Conservation (phyloP, 2,113 vertebrate species). For the Chaetops frenatus region DNA sequence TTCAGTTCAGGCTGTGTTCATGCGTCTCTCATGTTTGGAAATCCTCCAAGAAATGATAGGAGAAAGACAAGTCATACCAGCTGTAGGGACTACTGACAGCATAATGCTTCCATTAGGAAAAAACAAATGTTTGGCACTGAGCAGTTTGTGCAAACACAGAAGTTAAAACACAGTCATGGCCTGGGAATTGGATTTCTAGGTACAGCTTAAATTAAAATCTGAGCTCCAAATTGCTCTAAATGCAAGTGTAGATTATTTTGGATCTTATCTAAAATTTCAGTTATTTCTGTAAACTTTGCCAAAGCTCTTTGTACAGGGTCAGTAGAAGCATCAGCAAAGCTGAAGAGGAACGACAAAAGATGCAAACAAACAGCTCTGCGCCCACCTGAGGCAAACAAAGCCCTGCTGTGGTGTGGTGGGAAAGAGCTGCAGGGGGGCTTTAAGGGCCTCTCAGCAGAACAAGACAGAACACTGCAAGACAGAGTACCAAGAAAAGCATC, state of each 20-base stretch:
- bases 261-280: background rate
- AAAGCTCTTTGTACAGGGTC: background rate
- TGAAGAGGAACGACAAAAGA: background rate
- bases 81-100: background rate
- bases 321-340: background rate
- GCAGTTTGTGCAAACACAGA: background rate
- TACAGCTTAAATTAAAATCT: background rate
- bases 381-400: background rate
- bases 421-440: background rate
- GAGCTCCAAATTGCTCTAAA: background rate
- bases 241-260: background rate
- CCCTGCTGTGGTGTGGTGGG: background rate
- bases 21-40: background rate
- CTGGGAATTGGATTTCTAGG: background rate
- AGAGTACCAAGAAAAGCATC: background rate
- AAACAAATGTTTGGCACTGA: background rate
- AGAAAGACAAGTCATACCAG: background rate
- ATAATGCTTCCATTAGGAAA: background rate
- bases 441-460: background rate
- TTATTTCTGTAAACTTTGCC: background rate
- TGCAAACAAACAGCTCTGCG: background rate
- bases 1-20: background rate
- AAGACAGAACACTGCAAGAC: background rate
- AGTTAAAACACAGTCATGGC: background rate
- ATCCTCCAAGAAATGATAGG: background rate